Base-by-base conservation (phyloP, 37 sponge, comb jelly and placozoan genomes). In the Mnemiopsis leidyi region DNA sequence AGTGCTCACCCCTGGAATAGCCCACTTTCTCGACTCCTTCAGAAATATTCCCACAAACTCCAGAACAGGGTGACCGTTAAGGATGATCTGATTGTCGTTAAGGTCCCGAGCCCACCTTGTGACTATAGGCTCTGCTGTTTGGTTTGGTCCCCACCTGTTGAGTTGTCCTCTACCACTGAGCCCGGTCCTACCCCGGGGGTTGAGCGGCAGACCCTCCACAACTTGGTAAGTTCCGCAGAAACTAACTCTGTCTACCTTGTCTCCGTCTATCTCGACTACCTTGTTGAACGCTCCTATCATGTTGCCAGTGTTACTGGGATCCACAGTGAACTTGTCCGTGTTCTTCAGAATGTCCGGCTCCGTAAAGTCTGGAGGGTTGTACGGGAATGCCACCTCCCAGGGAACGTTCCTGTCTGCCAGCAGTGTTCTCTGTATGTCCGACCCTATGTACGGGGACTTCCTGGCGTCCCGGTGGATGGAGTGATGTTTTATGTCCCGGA, bases 1-100 rank as follows among this genome's bases (percentile, higher is more conserved):
- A 9, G 16, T 33, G 35, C 90, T 85, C 39, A 85, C 90, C 61
- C 90, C 90, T 2, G 90, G 90, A 16, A 85, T 2, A 33, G 61
- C 61, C 90, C 90, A 85, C 3, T 40, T 40, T 29, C 29, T 13
- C n/a, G 90, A 38, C 48, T 85, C 90, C 90, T 26, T 38, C 0
- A 85, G 90, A 39, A 85, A 85, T 9, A 85, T 25, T 1, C 90
- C 90, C 90, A 85, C 90, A 21, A 85, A 85, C 90, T 85, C 90
- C 61, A 85, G 9, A 1, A 85, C 90, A 1, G 90, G 90, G 0
- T 36, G 90, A 0, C 90, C 90, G 30, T 85, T 33, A n/a, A 85
- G 32, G 1, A 9, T 39, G 1, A 85, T 38, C 48, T n/a, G 3
- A 0, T 23, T n/a, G 36, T 40, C 29, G 20, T 34, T 33, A 34